A percentile compares a stretch with the other conserved stretches of the same genome.
These are phyloP conservation scores for Lasioglossum figueresi DNA, from an alignment of 2,888 invertebrate genomes.

Conservation along the genomic window DNA sequence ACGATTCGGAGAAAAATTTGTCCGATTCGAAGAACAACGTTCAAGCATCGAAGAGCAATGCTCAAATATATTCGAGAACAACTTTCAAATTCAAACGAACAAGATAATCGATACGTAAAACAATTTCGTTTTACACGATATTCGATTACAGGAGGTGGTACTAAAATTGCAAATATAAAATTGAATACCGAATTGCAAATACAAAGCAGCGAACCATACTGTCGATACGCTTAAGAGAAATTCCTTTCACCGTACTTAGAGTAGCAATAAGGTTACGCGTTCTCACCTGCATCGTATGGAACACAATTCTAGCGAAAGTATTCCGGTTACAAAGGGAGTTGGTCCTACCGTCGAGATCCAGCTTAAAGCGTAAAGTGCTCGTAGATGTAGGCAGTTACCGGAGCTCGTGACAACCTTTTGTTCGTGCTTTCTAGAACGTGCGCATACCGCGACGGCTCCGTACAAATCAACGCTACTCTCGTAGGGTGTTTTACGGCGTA, in stretches of 20 bases:
- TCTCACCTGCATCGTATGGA: not conserved
- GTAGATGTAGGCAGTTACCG: slow-evolving; percentile 44
- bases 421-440: slow-evolving; percentile 53
- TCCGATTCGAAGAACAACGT: not conserved
- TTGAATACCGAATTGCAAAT: not conserved
- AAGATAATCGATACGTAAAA: not conserved
- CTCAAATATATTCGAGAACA: not conserved
- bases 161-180: not conserved
- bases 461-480: slow-evolving; percentile 45
- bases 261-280: not conserved
- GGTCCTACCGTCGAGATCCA: slow-evolving; percentile 9
- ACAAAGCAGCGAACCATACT: not conserved
- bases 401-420: slow-evolving; percentile 48
- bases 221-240: not conserved
- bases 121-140: not conserved
- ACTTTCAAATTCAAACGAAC: not conserved
- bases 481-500: not conserved
- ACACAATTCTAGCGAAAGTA: not conserved
- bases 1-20: not conserved
- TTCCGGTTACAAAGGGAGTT: slow-evolving; percentile 30
- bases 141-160: not conserved
- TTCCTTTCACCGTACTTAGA: not conserved
- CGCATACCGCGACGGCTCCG: slow-evolving; percentile 38
- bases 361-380: slow-evolving; percentile 31
- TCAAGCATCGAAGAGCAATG: not conserved